Evolutionary conservation across 2,113 vertebrate genomes (phyloP).

Genomic region (Condylura cristata): DNA sequence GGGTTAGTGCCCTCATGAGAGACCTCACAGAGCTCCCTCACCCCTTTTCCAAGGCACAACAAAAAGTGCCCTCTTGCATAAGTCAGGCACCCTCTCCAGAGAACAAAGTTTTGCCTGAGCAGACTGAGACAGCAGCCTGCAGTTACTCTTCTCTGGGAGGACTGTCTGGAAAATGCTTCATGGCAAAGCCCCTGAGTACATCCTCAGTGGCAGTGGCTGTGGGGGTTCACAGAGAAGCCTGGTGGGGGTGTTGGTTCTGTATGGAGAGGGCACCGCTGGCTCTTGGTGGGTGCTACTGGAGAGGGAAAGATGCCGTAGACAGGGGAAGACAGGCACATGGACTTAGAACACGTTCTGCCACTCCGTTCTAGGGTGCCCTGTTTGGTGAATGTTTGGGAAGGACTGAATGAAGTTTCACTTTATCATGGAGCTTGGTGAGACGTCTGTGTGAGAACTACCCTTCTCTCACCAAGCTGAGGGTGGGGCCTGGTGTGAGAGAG

Average conservation of each 20-base stretch:
- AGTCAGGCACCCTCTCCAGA: too few relatives aligned
- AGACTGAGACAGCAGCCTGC: background rate
- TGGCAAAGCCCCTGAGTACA: background rate
- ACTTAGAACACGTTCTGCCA: background rate
- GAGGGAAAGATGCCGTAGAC: slow-evolving; percentile 2
- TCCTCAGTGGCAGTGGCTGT: background rate
- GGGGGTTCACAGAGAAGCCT: background rate
- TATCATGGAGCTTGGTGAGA: background rate
- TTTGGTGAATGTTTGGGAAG: background rate
- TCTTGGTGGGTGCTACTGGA: background rate
- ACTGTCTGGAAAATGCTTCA: background rate
- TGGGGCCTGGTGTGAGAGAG: background rate
- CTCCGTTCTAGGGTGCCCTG: background rate
- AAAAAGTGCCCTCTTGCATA: background rate
- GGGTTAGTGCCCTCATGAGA: too few relatives aligned
- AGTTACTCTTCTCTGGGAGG: too few relatives aligned
- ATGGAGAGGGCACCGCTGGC: background rate
- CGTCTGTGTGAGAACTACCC: background rate
- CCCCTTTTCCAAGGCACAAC: background rate
- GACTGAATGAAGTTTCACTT: background rate
- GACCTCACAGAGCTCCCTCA: background rate
- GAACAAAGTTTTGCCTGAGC: background rate
- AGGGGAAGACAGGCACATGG: background rate
- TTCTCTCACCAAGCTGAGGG: background rate
- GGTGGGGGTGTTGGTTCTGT: too few relatives aligned